Evolutionary conservation across 2,113 vertebrate species (phyloP).

Genomic region (Pterocles orientalis): DNA sequence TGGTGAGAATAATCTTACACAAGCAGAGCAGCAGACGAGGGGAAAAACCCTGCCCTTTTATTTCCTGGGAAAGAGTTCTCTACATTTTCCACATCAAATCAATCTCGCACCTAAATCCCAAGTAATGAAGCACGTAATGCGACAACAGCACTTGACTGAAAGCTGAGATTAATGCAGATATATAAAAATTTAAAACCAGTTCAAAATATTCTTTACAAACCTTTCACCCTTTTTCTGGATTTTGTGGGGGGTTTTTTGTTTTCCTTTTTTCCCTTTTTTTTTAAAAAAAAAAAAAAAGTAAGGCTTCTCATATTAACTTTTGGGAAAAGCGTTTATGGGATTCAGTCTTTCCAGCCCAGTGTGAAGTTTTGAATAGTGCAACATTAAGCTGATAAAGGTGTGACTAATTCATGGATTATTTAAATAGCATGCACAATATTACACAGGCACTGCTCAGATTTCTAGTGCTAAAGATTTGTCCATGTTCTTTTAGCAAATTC

Average conservation of each 20-base stretch:
- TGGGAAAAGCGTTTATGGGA: background rate
- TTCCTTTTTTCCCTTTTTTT: background rate
- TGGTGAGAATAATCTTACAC: background rate
- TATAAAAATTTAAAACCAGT: constrained; percentile 3
- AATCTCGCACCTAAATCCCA: background rate
- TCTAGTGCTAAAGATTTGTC: background rate
- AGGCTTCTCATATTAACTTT: background rate
- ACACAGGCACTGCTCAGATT: background rate
- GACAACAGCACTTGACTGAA: background rate
- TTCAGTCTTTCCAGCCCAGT: background rate
- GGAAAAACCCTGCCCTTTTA: background rate
- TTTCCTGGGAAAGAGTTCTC: constrained; percentile 31
- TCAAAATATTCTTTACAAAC: background rate
- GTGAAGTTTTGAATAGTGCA: background rate
- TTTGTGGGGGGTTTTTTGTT: background rate
- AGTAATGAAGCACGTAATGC: background rate
- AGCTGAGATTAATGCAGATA: background rate
- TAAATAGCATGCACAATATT: constrained; percentile 30
- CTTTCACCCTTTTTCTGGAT: background rate
- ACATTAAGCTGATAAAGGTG: background rate
- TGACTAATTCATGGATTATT: constrained; percentile 61
- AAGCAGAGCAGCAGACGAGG: background rate
- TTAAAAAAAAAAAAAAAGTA: background rate
- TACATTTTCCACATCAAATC: constrained; percentile 20
- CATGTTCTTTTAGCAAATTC: constrained; percentile 42